Conservation (phyloP, 2,113 vertebrate species). For the Aspiorhynchus laticeps region DNA sequence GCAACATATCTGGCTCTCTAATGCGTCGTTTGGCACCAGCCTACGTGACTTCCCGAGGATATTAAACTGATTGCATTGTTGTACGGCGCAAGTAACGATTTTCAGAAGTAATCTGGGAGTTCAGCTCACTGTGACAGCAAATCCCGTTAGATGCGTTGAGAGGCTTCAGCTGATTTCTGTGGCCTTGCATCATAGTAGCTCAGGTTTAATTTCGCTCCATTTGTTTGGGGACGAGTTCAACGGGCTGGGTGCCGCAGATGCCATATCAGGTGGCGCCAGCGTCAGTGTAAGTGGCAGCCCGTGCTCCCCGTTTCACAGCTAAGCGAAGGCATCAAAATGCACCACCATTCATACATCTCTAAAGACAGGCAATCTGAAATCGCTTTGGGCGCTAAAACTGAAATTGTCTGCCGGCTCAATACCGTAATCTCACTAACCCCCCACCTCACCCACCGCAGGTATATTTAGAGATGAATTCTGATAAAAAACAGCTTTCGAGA, state of each 20-base stretch:
- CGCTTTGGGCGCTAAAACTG: slow-evolving; percentile 46
- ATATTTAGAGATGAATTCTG: slow-evolving; percentile 52
- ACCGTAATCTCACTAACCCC: slow-evolving; percentile 49
- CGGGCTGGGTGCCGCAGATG: slow-evolving; percentile 53
- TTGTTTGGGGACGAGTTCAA: slow-evolving; percentile 61
- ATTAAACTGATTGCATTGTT: slow-evolving; percentile 14
- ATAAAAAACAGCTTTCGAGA: slow-evolving; percentile 39
- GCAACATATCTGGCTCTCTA: neutral
- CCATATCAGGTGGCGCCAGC: slow-evolving; percentile 58
- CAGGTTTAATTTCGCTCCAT: slow-evolving; percentile 68
- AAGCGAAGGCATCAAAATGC: slow-evolving; percentile 48
- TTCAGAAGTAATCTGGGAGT: slow-evolving; percentile 25
- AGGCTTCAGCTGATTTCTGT: slow-evolving; percentile 60
- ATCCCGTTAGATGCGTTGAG: slow-evolving; percentile 59
- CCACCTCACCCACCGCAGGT: slow-evolving; percentile 36
- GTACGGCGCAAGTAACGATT: neutral
- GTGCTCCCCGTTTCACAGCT: slow-evolving; percentile 8
- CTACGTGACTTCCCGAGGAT: neutral
- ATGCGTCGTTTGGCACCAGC: neutral
- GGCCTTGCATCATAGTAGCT: slow-evolving; percentile 56
- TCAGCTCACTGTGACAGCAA: slow-evolving; percentile 63
- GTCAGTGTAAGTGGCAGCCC: slow-evolving; percentile 48
- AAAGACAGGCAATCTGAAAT: slow-evolving; percentile 58
- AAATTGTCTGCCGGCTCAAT: slow-evolving; percentile 44
- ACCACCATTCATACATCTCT: slow-evolving; percentile 42